phyloP scores from a whole-genome alignment of 2,113 vertebrate genomes.

The Neodon shergylaensis region DNA sequence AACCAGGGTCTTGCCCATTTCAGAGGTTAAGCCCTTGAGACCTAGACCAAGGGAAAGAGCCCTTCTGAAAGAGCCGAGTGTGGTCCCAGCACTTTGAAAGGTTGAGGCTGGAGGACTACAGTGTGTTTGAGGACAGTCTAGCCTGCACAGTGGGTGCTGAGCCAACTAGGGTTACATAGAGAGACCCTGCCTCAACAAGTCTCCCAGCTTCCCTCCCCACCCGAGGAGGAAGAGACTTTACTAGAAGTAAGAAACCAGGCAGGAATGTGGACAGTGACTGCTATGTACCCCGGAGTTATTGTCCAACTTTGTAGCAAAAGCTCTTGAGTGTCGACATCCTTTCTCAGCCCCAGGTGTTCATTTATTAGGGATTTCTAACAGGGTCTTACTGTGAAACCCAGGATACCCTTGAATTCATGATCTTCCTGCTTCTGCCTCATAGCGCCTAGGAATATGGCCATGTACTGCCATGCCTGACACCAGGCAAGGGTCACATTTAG shows the following conservation, averaged over 20 bases:
- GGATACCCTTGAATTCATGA: neutral
- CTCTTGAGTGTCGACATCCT: neutral
- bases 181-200: neutral
- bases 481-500: neutral
- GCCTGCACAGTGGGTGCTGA: neutral
- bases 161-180: neutral
- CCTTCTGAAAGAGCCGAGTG: neutral
- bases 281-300: neutral
- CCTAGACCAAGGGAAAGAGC: neutral
- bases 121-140: neutral
- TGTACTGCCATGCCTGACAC: neutral
- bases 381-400: neutral
- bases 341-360: neutral
- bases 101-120: neutral
- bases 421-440: neutral
- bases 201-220: neutral
- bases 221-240: neutral
- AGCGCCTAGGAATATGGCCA: neutral
- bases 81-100: neutral
- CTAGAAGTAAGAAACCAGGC: conserved; percentile 9
- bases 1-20: neutral
- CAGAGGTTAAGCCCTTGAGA: conserved; percentile 10
- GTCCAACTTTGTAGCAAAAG: neutral
- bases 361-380: neutral
- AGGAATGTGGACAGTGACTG: neutral